These are phyloP conservation scores for Menidia beryllina DNA, from an alignment of 2,113 vertebrate species.

Conservation along the genomic window DNA sequence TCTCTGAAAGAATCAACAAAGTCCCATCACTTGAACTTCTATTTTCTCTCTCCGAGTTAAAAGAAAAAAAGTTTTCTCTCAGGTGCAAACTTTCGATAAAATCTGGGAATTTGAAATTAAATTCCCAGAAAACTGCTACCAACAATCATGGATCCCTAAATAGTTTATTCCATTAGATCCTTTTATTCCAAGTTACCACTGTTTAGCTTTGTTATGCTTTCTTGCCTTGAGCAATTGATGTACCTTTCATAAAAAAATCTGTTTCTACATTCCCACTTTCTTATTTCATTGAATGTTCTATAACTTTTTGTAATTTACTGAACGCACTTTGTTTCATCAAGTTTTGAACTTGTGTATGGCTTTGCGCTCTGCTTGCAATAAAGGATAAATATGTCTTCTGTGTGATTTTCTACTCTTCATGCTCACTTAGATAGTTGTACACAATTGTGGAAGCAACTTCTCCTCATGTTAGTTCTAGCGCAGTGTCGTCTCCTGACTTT, in stretches of 20 bases:
- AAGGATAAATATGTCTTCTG: no score
- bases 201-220: neutral
- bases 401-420: no score
- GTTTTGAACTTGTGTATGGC: neutral
- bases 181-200: neutral
- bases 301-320: neutral
- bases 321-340: neutral
- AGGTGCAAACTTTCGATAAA: slow-evolving; percentile 43
- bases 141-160: neutral
- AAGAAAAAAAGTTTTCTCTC: slow-evolving; percentile 39
- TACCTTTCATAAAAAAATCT: slow-evolving; percentile 9
- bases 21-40: slow-evolving; percentile 36
- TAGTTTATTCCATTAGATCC: neutral
- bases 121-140: neutral
- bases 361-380: no score
- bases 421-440: no score
- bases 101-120: neutral
- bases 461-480: no score
- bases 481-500: no score
- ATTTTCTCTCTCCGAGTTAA: slow-evolving; percentile 27
- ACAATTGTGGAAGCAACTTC: no score
- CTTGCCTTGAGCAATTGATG: neutral
- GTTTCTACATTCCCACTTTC: slow-evolving; percentile 19
- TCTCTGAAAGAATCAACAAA: neutral
- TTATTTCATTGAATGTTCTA: neutral